Evolutionary conservation across 64 coral and sea anemone genomes (phyloP).

Genomic region (Montipora capricornis): DNA sequence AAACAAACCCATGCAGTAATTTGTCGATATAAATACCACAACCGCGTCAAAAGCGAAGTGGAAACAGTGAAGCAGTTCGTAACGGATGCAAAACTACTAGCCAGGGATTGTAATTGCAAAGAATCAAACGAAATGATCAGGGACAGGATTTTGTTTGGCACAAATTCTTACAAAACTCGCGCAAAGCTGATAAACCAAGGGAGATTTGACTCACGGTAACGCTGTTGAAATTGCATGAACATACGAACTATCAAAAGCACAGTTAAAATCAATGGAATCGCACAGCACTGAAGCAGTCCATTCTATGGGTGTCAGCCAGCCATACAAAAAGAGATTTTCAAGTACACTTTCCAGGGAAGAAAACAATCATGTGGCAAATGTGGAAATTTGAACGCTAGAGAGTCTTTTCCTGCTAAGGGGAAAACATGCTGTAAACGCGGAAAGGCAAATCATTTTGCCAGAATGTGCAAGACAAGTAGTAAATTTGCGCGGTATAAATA

Average conservation of each 20-base stretch:
- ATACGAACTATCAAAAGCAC: slow-evolving; percentile 44
- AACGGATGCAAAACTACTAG: slow-evolving; percentile 37
- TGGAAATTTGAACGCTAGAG: background rate
- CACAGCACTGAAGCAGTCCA: too few relatives aligned
- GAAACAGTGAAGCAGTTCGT: slow-evolving; percentile 50
- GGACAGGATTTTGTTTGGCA: slow-evolving; percentile 35
- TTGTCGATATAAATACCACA: slow-evolving; percentile 46
- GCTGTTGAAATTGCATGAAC: slow-evolving; percentile 34
- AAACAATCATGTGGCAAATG: background rate
- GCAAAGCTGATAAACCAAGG: slow-evolving; percentile 48
- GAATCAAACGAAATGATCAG: slow-evolving; percentile 48
- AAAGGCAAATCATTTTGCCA: slow-evolving; percentile 40
- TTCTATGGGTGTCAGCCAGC: background rate
- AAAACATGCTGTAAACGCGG: slow-evolving; percentile 45
- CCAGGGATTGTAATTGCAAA: slow-evolving; percentile 1
- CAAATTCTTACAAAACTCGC: slow-evolving; percentile 5
- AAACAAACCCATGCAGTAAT: background rate
- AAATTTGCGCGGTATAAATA: too few relatives aligned
- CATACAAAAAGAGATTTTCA: background rate
- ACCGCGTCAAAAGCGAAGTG: background rate
- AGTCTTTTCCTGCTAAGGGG: slow-evolving; percentile 6
- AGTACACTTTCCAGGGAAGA: too few relatives aligned
- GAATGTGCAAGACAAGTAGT: slow-evolving; percentile 10
- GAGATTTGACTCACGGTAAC: slow-evolving; percentile 2
- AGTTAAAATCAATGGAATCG: slow-evolving; percentile 15